A percentile compares a stretch with the other conserved stretches of the same genome.
These are phyloP conservation scores for Lagopus muta DNA, from an alignment of 2,113 vertebrate genomes.

Conservation along the genomic window DNA sequence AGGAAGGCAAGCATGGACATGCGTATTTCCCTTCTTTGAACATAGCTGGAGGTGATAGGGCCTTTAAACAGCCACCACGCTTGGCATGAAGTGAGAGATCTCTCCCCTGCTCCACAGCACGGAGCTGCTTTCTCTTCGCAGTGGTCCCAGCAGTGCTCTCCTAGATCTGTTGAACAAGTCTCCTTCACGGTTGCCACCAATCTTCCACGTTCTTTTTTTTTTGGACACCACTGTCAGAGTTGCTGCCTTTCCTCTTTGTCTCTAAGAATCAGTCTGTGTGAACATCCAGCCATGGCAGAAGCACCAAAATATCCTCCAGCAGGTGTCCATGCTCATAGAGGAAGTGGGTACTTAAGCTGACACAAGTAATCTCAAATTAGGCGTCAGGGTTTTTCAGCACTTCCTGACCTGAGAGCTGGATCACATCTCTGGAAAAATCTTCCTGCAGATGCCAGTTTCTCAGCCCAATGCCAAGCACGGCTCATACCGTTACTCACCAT, in stretches of 20 bases:
- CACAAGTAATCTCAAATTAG: not conserved
- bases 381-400: not conserved
- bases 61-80: not conserved
- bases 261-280: not conserved
- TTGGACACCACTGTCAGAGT: not conserved
- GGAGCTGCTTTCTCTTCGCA: fast-evolving
- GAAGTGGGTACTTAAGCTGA: not conserved
- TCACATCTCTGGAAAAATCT: not conserved
- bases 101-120: not conserved
- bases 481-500: not conserved
- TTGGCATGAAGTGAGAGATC: not conserved
- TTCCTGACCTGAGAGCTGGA: not conserved
- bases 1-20: not conserved
- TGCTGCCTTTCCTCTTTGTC: not conserved
- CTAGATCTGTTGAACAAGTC: not conserved
- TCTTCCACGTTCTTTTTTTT: not conserved
- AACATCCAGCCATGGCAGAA: fast-evolving
- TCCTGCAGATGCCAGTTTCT: not conserved
- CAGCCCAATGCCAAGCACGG: not conserved
- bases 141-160: not conserved
- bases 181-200: not conserved
- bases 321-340: not conserved
- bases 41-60: not conserved
- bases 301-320: not conserved
- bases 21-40: not conserved